Base-by-base conservation (phyloP, 2,797 vertebrate genomes). In the Lagorchestes hirsutus region DNA sequence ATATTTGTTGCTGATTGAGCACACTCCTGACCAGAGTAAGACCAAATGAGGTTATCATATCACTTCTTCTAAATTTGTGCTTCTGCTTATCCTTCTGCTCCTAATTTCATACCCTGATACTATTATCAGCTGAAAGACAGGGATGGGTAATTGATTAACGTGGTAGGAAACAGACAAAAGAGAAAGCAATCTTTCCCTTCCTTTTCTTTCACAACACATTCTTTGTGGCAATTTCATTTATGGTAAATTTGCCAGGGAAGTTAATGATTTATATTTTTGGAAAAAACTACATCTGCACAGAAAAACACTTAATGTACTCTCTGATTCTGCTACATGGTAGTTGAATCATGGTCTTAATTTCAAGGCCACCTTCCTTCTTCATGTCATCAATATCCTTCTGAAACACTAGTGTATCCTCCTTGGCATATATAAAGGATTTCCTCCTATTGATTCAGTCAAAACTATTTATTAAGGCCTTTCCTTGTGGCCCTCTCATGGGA, bases 201-300 rank as follows among this genome's bases (percentile, higher is more conserved):
- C 14, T 55, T 96, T 94, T 10, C 3, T 13, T 34, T 40, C 18
- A 29, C 55, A 6, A 52, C 4, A 8, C 93, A 62, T 74, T 92
- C 16, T 11, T 91, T 91, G 74, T 31, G 50, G 31, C 50, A 3
- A 62, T 55, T 95, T 91, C 93, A 91, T 29, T 91, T 55, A 96
- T 82, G 12, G 22, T 92, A 31, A 8, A 27, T 96, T 93, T 87
- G 74, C 28, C 16, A 58, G 67, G 57, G 5, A 46, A 4, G 11
- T 57, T 34, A 91, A 92, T 54, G 27, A 24, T 5, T 82, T 74
- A 34, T 91, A 96, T 27, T 96, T 90, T 5, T 82, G 24, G 34
- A 90, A 94, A 56, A 95, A 93, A 46, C 0, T 56, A 57, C 14
- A 55, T 6, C n/a, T 82, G 40, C 16, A 0, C 29, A 67, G 3